Base-by-base conservation (phyloP, 1,140 invertebrate genomes). In the Papilio helenus region DNA sequence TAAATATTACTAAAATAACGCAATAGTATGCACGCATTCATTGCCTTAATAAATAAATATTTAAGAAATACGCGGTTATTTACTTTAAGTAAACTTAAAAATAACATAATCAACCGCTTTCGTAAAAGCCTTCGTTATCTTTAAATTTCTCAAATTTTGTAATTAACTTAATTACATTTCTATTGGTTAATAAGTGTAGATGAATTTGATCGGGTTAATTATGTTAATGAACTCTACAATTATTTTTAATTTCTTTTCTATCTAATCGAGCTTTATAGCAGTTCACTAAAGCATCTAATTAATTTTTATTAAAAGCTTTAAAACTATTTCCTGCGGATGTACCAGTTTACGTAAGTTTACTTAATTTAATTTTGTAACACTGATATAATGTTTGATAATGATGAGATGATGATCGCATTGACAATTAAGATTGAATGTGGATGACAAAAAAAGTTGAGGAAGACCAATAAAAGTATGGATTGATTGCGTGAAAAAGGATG, bases 261-360 rank as follows among this genome's bases (percentile, higher is more conserved):
- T 23, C 58, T 26, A 26, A 61, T 23, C 58, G 9, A 23, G 23
- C 9, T 61, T 61, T 2, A 61, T 3, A 61, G 8, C 9, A 61
- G 1, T 61, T 58, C 10, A 61, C 58, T 61, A 14, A 61, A 61
- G 58, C 58, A 3, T 10, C 20, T 10, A 61, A 61, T 23, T 26
- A 26, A 61, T 1, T 20, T 10, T 26, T 14, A 14, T 61, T 61
- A 61, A 61, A 61, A 23, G 58, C 58, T 61, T 23, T 26, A 61
- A 61, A 61, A 61, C 58, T 26, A 61, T 61, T 26, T 61, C 58
- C 58, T 26, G 58, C 58, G 58, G 58, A 61, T 26, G 23, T 14
- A 23, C 3, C 23, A 61, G 2, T 26, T 61, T 61, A 61, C 2
- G 10, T 61, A 58, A 61, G 23, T 61, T 20, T 26, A 10, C 20